A percentile compares a stretch with the other conserved stretches of the same genome.
These are phyloP conservation scores for Anhinga anhinga DNA, from an alignment of 2,113 vertebrate species.

Conservation along the genomic window DNA sequence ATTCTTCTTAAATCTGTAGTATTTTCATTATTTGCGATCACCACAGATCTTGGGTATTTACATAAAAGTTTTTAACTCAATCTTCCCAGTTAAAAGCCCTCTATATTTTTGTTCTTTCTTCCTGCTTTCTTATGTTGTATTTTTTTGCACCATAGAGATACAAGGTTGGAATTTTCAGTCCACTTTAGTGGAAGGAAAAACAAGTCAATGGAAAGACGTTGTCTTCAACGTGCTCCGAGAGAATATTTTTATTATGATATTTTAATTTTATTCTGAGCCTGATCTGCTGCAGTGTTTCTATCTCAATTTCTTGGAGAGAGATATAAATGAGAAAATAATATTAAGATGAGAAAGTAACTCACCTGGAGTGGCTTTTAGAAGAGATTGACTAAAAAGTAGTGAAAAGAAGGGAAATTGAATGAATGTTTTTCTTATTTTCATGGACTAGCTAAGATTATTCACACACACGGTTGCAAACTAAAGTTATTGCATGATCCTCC, in stretches of 20 bases:
- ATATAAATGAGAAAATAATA: not conserved
- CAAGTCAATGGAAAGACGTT: not conserved
- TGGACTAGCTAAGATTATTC: not conserved
- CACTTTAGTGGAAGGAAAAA: rapidly evolving
- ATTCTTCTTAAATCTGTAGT: not conserved
- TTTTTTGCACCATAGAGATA: not conserved
- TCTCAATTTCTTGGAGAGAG: not conserved
- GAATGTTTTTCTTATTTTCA: not conserved
- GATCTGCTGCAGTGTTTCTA: not conserved
- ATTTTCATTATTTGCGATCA: not conserved
- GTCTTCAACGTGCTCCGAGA: not conserved
- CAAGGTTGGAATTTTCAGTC: not conserved
- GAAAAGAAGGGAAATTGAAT: not conserved
- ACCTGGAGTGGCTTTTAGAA: not conserved
- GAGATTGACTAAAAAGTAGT: not conserved
- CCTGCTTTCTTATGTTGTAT: not conserved
- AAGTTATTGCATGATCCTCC: not conserved
- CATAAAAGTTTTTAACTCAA: not conserved
- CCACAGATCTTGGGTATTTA: not conserved
- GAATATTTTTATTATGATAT: not conserved
- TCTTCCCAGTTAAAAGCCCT: not conserved
- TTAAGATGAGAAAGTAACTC: not conserved
- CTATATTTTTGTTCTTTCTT: not conserved
- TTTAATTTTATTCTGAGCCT: not conserved
- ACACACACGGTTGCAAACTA: not conserved